A percentile compares a stretch with the other conserved stretches of the same genome.
Evolutionary conservation across 2,797 vertebrate species (phyloP).

Genomic region (Vireo griseus): DNA sequence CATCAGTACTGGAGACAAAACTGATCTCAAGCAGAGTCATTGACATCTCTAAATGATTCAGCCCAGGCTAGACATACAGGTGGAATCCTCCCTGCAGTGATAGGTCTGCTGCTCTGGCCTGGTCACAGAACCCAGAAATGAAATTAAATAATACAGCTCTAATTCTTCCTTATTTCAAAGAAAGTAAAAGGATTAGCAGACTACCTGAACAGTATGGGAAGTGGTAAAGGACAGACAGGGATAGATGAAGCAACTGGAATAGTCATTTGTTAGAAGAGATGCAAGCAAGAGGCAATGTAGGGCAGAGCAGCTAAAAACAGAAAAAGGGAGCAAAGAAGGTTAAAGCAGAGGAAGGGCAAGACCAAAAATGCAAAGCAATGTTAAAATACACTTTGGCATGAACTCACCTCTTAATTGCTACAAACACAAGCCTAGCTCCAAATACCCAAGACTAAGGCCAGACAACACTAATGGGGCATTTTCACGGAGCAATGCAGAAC

Average conservation of each 20-base stretch:
- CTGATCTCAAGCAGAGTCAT: background rate
- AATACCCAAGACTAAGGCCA: background rate
- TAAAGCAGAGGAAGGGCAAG: constrained; percentile 11
- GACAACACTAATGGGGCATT: background rate
- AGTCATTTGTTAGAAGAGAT: background rate
- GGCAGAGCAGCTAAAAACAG: constrained; percentile 46
- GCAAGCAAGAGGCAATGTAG: constrained; percentile 7
- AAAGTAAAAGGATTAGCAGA: background rate
- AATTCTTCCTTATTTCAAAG: background rate
- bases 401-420: background rate
- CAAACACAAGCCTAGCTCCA: background rate
- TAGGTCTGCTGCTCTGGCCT: background rate
- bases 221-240: background rate
- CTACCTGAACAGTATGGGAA: background rate
- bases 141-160: background rate
- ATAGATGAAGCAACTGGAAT: background rate
- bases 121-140: background rate
- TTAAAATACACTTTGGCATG: background rate
- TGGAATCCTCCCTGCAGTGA: background rate
- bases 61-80: background rate
- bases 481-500: background rate
- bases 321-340: constrained; percentile 38
- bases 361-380: background rate
- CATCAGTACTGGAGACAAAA: background rate
- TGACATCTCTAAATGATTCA: background rate